Evolutionary conservation across 1,140 invertebrate genomes (phyloP), one percentile per base, ranked within the genome.

Genomic region (Cydia fagiglandana): DNA sequence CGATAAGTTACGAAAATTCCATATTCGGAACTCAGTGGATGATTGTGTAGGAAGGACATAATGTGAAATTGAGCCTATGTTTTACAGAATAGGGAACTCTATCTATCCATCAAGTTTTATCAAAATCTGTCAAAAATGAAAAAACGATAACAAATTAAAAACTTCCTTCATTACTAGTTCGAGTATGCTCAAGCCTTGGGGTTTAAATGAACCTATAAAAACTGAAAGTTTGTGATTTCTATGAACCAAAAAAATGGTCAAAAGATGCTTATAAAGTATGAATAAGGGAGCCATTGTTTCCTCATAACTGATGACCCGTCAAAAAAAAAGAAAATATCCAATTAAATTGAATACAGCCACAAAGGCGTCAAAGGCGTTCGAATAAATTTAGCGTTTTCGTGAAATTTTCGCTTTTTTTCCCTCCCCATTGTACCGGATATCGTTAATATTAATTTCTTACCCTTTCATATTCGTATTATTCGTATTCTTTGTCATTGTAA

Each of bases 381-480:
- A 78, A 88, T 89, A 89, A 88, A 89, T 87, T 89, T 86, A 85
- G 84, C 81, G 80, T 81, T 81, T 82, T 82, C 56, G 56, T 89
- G 88, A 88, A 89, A 88, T 88, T 87, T 86, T 85, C 80, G 79
- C 81, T 80, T 81, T 82, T 24, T 82, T 86, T 85, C 85, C 79
- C 85, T 15, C 84, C 85, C 87, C 82, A 86, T 87, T 84, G 86
- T 84, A 80, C 82, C 66, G 87, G 86, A 86, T 87, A 89, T 89
- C 88, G 88, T 89, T 89, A 89, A 89, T 89, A 89, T 89, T 89
- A 87, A 88, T 89, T 84, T 89, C 88, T 88, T 86, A 86, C 88
- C 84, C 80, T 84, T 88, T 88, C 86, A 87, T 88, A 87, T 86
- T 88, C 82, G 74, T 82, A 78, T 82, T 88, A 87, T 86, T 88